phyloP scores from a whole-genome alignment of 2,113 vertebrate genomes.

The Pterocles gutturalis region DNA sequence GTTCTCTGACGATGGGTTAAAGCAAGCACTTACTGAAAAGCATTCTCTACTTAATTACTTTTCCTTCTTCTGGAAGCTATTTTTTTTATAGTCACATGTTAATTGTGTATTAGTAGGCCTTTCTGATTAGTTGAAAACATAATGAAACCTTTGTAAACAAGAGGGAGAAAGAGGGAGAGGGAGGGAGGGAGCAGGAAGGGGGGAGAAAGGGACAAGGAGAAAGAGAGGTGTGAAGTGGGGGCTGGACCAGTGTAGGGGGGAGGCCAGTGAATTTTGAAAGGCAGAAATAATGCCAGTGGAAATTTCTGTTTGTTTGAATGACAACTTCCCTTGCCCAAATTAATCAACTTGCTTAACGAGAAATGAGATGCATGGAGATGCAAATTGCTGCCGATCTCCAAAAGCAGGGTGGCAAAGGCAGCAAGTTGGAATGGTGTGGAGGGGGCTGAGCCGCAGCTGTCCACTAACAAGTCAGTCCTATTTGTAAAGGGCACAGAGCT shows the following conservation, averaged over 20 bases:
- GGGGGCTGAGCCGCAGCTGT: conserved; percentile 49
- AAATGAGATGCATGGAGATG: conserved; percentile 64
- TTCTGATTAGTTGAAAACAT: conserved; percentile 89
- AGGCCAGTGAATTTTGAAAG: conserved; percentile 24
- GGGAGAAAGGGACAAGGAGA: conserved; percentile 16
- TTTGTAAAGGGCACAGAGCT: conserved; percentile 55
- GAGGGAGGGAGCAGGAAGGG: background rate
- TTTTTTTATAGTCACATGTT: conserved; percentile 87
- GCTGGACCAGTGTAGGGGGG: background rate
- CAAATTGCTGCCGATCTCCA: conserved; percentile 61
- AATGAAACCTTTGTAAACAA: conserved; percentile 89
- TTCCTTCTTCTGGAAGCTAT: conserved; percentile 86
- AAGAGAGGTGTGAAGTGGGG: conserved; percentile 64
- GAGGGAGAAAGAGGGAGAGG: conserved; percentile 71
- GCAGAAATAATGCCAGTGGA: conserved; percentile 45
- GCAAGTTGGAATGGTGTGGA: conserved; percentile 54
- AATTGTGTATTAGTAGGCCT: conserved; percentile 86
- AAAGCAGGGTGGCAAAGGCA: conserved; percentile 57
- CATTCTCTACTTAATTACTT: conserved; percentile 87
- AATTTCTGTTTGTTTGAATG: conserved; percentile 53
- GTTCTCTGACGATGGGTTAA: conserved; percentile 82
- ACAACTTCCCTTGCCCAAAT: conserved; percentile 31
- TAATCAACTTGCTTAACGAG: conserved; percentile 46
- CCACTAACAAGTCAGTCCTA: conserved; percentile 60
- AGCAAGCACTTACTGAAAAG: conserved; percentile 84